phyloP scores from a whole-genome alignment of 2,888 invertebrate genomes.

The Cryptocephalus primarius region DNA sequence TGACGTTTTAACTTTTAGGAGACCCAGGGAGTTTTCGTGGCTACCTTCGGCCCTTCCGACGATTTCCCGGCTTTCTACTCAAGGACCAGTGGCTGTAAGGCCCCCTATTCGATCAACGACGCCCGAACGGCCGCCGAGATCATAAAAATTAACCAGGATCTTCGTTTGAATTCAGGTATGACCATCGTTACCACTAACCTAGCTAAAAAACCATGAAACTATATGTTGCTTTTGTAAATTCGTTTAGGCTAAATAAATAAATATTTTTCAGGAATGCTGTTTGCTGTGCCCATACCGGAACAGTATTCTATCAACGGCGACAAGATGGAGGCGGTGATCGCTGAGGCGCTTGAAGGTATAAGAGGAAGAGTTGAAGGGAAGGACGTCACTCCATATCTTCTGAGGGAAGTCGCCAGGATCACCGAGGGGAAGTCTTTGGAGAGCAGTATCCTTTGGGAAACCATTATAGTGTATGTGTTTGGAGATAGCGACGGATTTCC shows the following conservation, averaged over 20 bases:
- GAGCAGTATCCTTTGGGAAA: constrained; percentile 67
- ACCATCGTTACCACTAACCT: neutral
- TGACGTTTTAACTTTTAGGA: constrained; percentile 52
- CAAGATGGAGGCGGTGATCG: constrained; percentile 58
- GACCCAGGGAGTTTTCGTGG: constrained; percentile 89
- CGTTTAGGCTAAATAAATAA: neutral
- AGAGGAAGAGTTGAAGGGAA: constrained; percentile 59
- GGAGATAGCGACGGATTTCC: too few species aligned
- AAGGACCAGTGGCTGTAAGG: constrained; percentile 55
- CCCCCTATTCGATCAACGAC: constrained; percentile 57
- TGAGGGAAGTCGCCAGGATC: constrained; percentile 64
- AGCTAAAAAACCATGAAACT: neutral
- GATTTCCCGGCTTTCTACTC: constrained; percentile 95
- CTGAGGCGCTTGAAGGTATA: constrained; percentile 50
- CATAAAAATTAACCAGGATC: constrained; percentile 40
- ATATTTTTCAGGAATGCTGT: constrained; percentile 43
- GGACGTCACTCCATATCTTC: constrained; percentile 84
- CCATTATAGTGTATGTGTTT: too few species aligned
- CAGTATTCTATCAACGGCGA: constrained; percentile 50
- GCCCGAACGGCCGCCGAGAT: constrained; percentile 63
- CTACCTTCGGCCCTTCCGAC: constrained; percentile 54
- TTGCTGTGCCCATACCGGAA: constrained; percentile 85
- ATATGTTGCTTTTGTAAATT: neutral
- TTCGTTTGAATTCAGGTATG: constrained; percentile 52
- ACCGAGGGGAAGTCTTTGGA: constrained; percentile 72